These are phyloP conservation scores for Drosophila greeni DNA, from an alignment of 2,888 invertebrate species.

Conservation along the genomic window DNA sequence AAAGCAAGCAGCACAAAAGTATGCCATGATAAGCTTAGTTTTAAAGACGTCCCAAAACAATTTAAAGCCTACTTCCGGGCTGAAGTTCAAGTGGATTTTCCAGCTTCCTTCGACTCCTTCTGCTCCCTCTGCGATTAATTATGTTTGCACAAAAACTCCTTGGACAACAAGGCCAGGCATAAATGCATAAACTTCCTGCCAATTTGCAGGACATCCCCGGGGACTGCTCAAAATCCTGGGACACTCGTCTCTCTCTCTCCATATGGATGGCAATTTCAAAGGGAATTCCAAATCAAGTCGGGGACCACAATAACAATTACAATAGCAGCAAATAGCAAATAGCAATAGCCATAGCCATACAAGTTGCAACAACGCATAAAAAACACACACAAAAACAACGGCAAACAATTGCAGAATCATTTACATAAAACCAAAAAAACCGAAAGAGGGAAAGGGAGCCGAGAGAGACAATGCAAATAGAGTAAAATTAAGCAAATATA, in stretches of 20 bases:
- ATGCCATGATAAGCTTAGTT: background rate
- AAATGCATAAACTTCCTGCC: slow-evolving; percentile 5
- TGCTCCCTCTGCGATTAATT: slow-evolving; percentile 7
- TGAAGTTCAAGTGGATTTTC: background rate
- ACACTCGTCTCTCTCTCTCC: slow-evolving; percentile 6
- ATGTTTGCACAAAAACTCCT: background rate
- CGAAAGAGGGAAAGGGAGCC: too few relatives aligned
- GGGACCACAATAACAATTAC: slow-evolving; percentile 14
- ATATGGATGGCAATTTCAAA: slow-evolving; percentile 33
- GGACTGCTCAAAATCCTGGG: slow-evolving; percentile 1
- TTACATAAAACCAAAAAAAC: slow-evolving; percentile 46
- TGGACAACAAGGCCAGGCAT: slow-evolving; percentile 1
- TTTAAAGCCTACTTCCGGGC: background rate
- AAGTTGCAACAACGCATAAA: background rate
- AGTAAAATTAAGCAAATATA: slow-evolving; percentile 51
- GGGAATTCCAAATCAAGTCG: slow-evolving; percentile 31
- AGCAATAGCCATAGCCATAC: slow-evolving; percentile 1
- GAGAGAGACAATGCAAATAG: slow-evolving; percentile 44
- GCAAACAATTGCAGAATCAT: slow-evolving; percentile 45
- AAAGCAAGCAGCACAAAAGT: background rate
- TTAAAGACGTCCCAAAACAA: background rate
- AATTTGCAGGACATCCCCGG: background rate
- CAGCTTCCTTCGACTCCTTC: background rate
- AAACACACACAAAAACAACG: slow-evolving; percentile 8
- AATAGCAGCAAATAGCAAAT: slow-evolving; percentile 2